These are phyloP conservation scores for Muntiacus muntjak DNA, from an alignment of 2,113 vertebrate species.

Conservation along the genomic window DNA sequence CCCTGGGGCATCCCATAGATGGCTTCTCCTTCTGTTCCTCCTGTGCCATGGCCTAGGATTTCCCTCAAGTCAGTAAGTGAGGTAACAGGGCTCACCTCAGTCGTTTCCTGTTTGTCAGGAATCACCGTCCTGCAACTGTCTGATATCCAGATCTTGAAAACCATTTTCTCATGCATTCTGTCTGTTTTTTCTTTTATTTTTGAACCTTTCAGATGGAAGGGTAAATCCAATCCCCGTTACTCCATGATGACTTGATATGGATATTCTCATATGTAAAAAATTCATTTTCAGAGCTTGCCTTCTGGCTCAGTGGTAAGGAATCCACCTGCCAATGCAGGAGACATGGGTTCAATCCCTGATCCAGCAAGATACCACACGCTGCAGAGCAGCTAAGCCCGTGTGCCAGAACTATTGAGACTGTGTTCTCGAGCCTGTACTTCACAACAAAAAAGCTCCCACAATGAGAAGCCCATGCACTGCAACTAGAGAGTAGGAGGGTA, in stretches of 20 bases:
- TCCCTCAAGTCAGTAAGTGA: not conserved
- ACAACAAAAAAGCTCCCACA: fast-evolving
- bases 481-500: not conserved
- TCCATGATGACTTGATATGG: not conserved
- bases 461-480: not conserved
- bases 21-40: not conserved
- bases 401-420: not conserved
- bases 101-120: not conserved
- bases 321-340: not conserved
- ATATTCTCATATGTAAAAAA: not conserved
- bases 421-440: not conserved
- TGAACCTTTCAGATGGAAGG: not conserved
- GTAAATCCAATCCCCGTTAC: not conserved
- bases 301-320: not conserved
- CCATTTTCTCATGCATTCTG: not conserved
- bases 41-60: not conserved
- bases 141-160: not conserved
- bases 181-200: not conserved
- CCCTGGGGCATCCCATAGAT: not conserved
- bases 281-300: not conserved
- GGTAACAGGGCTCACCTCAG: not conserved
- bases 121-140: not conserved
- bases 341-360: not conserved
- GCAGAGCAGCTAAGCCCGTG: fast-evolving
- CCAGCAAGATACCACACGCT: not conserved